Base-by-base conservation (phyloP, 2,113 vertebrate genomes). In the Eleginops maclovinus region DNA sequence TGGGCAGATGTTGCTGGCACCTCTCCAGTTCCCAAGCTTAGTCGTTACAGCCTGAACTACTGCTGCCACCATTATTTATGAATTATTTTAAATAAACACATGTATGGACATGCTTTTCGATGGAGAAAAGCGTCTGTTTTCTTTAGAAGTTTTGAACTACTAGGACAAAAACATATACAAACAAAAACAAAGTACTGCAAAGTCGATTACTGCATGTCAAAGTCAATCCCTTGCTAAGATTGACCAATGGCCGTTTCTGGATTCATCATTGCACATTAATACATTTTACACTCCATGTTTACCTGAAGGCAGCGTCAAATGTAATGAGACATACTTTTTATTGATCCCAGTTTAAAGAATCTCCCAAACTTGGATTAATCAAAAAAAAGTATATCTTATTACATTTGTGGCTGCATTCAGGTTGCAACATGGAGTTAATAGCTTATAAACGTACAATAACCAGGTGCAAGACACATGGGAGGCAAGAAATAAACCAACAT, bases 371-470 rank as follows among this genome's bases (percentile, higher is more conserved):
- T 5, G 5, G 31, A 7, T 36, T 8, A 36, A 36, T 36, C n/a
- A n/a, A n/a, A n/a, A 31, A 4, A 31, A 31, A 31, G 31, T 31
- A 31, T 31, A 36, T 36, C 7, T 36, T 8, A 7, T 36, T 73
- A 54, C 19, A 41, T 28, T 50, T 62, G 51, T 79, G 4, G 4
- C 22, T 62, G 71, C 13, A n/a, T 76, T 83, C 63, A 54, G 55
- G 82, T 73, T 86, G n/a, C n/a, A 75, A 84, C 43, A 66, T 21
- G n/a, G 63, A 56, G 83, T 84, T 87, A 87, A 88, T 79, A 75
- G 5, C 56, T 54, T 26, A 31, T 73, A 61, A 15, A 65, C 36
- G 28, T 65, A 67, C 47, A 64, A 64, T 77, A 79, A 81, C 81
- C 81, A 89, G 78, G 81, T 89, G 81, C 54, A 75, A 72, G 59